Base-by-base conservation (phyloP, 2,113 vertebrate genomes). In the Epinephelus fuscoguttatus region DNA sequence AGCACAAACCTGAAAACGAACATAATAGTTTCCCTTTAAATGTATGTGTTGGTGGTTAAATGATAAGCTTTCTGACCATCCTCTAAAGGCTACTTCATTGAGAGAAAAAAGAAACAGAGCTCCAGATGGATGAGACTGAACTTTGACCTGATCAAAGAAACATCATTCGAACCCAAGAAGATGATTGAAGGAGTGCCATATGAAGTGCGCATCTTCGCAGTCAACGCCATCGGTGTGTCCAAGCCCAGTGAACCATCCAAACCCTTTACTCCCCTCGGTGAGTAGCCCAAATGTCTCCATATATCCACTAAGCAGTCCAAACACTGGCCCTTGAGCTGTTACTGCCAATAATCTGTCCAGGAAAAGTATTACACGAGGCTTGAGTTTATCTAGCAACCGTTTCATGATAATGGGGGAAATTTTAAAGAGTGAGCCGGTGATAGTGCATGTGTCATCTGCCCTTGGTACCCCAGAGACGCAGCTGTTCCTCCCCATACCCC, bases 181-280 rank as follows among this genome's bases (percentile, higher is more conserved):
- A 99, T 99, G 98, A 99, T 99, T 92, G 98, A 99, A 94, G 98
- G 98, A 2, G 97, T 99, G 80, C 97, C 98, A 8, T 99, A 99
- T 0, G 98, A 99, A 91, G 97, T 98, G 60, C 96, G 98, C 2
- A 95, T 99, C 84, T 99, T 99, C 92, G 98, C 98, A 0, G 97
- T 99, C 66, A 99, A 99, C 62, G 96, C 98, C 56, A 96, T 99
- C 0, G 98, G 98, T 14, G 97, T 96, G 83, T 99, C 98, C 84
- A 99, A 97, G 90, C 97, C 98, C 85, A 99, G 98, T 53, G 96
- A 97, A 92, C 98, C 98, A 10, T 99, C 98, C 2, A 99, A 96
- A 92, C 94, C 98, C 62, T 99, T 99, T 80, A 95, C 97, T 76
- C 98, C 98, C 50, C 92, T 99, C 25, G 98, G 98, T 99, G 89